Conservation (phyloP, 2,113 vertebrate genomes). For the Tonatia bakeri region DNA sequence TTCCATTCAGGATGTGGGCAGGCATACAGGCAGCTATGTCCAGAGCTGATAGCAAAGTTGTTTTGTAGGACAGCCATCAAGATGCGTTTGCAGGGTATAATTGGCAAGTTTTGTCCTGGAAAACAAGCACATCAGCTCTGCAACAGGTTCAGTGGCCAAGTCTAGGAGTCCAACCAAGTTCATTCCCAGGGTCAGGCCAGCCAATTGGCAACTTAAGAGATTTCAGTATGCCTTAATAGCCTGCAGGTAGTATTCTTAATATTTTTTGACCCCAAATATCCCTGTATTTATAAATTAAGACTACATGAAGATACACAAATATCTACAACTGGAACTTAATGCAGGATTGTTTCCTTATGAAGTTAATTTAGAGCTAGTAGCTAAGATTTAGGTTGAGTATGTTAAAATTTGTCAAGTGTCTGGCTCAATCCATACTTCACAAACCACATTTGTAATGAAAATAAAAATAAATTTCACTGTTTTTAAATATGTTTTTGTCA, state of each 20-base stretch:
- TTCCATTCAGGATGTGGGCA: slow-evolving; percentile 81
- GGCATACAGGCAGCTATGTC: slow-evolving; percentile 82
- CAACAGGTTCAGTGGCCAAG: slow-evolving; percentile 79
- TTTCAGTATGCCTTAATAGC: slow-evolving; percentile 80
- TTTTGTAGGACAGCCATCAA: slow-evolving; percentile 79
- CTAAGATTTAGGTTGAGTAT: slow-evolving; percentile 54
- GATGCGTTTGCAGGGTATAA: slow-evolving; percentile 79
- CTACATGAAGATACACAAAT: slow-evolving; percentile 66
- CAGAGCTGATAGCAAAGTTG: slow-evolving; percentile 82
- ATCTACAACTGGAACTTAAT: slow-evolving; percentile 50
- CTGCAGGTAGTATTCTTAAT: slow-evolving; percentile 82
- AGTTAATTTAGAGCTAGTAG: slow-evolving; percentile 54
- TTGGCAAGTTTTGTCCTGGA: slow-evolving; percentile 81
- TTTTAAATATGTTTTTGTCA: slow-evolving; percentile 75
- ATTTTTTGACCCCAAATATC: slow-evolving; percentile 76
- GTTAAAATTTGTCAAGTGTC: slow-evolving; percentile 40
- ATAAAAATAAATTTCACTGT: slow-evolving; percentile 36
- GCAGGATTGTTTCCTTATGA: slow-evolving; percentile 57
- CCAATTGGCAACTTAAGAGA: slow-evolving; percentile 81
- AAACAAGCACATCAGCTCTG: slow-evolving; percentile 81
- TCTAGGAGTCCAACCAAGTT: slow-evolving; percentile 79
- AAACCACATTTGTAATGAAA: neutral
- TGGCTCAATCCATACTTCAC: slow-evolving; percentile 15
- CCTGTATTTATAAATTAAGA: slow-evolving; percentile 66
- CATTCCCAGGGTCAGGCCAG: slow-evolving; percentile 80